A percentile compares a stretch with the other conserved stretches of the same genome.
These are phyloP conservation scores for Maniola jurtina DNA, from an alignment of 1,140 invertebrate species.

Conservation along the genomic window DNA sequence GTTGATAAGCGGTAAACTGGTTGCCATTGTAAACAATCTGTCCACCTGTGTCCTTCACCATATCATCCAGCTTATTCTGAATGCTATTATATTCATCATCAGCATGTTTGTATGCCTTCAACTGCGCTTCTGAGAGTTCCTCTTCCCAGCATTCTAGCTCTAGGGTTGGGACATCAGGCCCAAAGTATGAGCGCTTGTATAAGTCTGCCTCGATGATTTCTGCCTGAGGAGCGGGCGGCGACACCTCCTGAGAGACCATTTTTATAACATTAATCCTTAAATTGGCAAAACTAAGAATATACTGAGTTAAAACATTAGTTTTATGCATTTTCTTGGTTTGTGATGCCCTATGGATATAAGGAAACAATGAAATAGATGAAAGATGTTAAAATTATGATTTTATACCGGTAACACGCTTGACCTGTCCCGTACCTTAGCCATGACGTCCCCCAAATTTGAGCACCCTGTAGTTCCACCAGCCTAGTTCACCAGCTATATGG, in stretches of 20 bases:
- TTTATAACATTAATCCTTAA: neutral
- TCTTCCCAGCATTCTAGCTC: conserved; percentile 85
- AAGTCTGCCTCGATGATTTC: conserved; percentile 73
- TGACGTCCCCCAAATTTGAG: no score
- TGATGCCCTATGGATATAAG: no score
- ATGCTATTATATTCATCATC: conserved; percentile 81
- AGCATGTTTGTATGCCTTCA: conserved; percentile 77
- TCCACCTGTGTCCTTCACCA: conserved; percentile 80
- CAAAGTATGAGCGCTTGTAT: conserved; percentile 72
- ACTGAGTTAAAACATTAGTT: no score
- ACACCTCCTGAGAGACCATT: conserved; percentile 7
- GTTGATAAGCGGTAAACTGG: conserved; percentile 80
- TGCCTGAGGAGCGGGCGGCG: conserved; percentile 50
- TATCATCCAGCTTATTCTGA: conserved; percentile 79
- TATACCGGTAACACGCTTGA: no score
- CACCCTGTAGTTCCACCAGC: no score
- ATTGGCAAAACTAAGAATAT: no score
- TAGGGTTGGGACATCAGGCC: conserved; percentile 78
- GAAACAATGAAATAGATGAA: no score
- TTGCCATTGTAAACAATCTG: conserved; percentile 81
- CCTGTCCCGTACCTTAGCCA: no score
- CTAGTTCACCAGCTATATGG: no score
- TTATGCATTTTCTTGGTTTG: no score
- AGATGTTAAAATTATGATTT: no score
- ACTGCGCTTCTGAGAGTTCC: conserved; percentile 82